A percentile compares a stretch with the other conserved stretches of the same genome.
Evolutionary conservation across 2,888 invertebrate genomes (phyloP).

Genomic region (Orthonevra nobilis): DNA sequence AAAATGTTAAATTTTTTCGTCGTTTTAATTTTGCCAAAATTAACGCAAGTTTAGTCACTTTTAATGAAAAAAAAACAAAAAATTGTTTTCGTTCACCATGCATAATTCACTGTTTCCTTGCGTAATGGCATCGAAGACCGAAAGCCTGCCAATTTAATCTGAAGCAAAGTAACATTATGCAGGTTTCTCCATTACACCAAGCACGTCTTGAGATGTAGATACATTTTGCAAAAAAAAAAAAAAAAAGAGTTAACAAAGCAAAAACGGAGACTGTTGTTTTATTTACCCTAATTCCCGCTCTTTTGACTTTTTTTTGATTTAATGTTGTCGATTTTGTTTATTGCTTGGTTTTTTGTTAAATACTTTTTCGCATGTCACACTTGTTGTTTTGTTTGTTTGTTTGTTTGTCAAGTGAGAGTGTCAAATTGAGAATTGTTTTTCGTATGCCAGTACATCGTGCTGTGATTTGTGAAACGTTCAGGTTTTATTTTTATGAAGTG

Average conservation of each 20-base stretch:
- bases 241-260: background rate
- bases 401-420: conserved; percentile 32
- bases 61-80: background rate
- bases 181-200: conserved; percentile 5
- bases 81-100: background rate
- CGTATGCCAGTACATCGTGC: background rate
- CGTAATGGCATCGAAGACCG: background rate
- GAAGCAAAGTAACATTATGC: background rate
- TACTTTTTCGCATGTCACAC: no score
- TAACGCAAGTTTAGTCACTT: background rate
- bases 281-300: background rate
- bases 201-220: background rate
- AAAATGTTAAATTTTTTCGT: conserved; percentile 18
- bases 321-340: background rate
- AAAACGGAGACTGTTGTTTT: conserved; percentile 9
- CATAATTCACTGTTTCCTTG: conserved; percentile 4
- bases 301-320: conserved; percentile 11
- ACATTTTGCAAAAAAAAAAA: background rate
- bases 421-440: background rate
- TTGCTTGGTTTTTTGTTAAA: background rate
- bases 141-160: background rate
- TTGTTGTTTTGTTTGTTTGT: background rate
- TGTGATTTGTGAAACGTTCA: background rate
- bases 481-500: conserved; percentile 23
- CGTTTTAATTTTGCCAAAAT: conserved; percentile 9